These are phyloP conservation scores for Dione vanillae DNA, from an alignment of 2,888 invertebrate genomes.

Conservation along the genomic window DNA sequence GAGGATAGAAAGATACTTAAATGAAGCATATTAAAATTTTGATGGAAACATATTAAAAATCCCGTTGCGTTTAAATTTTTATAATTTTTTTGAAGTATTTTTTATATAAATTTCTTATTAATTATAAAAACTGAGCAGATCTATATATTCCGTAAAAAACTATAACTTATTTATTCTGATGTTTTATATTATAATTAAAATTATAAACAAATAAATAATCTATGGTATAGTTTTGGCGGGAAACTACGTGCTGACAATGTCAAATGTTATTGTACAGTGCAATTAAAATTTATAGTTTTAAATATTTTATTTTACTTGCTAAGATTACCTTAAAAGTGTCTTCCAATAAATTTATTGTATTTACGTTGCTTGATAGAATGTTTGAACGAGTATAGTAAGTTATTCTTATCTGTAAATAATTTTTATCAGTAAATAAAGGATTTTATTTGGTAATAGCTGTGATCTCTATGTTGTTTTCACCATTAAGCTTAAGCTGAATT, in stretches of 20 bases:
- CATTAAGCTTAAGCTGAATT: conserved; percentile 23
- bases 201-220: neutral
- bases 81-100: too few relatives aligned
- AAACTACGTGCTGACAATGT: neutral
- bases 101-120: too few relatives aligned
- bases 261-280: neutral
- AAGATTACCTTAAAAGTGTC: conserved; percentile 9
- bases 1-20: too few relatives aligned
- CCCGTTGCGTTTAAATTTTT: too few relatives aligned
- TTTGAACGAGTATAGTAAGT: neutral
- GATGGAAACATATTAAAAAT: too few relatives aligned
- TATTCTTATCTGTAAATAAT: conserved; percentile 14
- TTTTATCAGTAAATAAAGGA: neutral
- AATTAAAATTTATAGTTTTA: conserved; percentile 1
- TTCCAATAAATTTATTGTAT: neutral
- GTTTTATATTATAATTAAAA: neutral
- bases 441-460: conserved; percentile 7
- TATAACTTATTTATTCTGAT: neutral
- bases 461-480: conserved; percentile 1
- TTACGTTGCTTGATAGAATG: neutral
- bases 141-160: neutral
- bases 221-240: conserved; percentile 6
- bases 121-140: too few relatives aligned
- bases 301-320: neutral
- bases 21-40: too few relatives aligned